phyloP scores from a whole-genome alignment of 2,113 vertebrate species.

The Choloepus hoffmanni region DNA sequence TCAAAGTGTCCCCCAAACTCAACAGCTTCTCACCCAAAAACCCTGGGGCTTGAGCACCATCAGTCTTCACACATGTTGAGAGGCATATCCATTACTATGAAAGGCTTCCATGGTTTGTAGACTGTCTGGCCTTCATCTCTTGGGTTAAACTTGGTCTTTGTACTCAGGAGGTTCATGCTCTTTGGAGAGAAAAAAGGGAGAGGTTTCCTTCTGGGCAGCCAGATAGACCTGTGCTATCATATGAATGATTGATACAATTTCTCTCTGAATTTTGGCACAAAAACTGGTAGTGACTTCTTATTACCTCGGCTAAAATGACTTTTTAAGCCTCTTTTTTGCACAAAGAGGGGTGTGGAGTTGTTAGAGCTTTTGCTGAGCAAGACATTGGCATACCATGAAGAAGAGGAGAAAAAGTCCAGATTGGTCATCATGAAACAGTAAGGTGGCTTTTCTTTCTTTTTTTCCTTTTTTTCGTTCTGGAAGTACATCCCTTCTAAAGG shows the following conservation, averaged over 20 bases:
- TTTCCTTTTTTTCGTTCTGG: not conserved
- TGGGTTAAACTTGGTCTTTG: not conserved
- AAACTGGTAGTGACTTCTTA: not conserved
- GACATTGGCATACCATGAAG: constrained; percentile 81
- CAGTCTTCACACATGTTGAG: not conserved
- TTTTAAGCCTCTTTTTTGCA: not conserved
- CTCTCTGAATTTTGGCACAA: not conserved
- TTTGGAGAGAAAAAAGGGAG: not conserved
- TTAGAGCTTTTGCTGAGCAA: constrained; percentile 89
- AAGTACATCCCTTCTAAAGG: not conserved
- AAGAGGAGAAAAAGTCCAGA: constrained; percentile 87
- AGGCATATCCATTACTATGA: not conserved
- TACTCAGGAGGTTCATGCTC: not conserved
- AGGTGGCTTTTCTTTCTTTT: constrained; percentile 35
- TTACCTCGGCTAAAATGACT: not conserved
- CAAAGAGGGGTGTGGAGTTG: constrained; percentile 86
- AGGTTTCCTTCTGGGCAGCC: not conserved
- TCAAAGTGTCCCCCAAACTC: not conserved
- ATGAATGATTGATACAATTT: not conserved
- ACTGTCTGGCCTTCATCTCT: not conserved
- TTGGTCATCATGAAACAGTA: constrained; percentile 86
- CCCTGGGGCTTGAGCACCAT: no score
- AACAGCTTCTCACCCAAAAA: not conserved
- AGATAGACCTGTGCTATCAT: not conserved
- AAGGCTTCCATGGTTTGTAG: accelerated